phyloP scores from a whole-genome alignment of 2,797 vertebrate genomes.

The Luscinia megarhynchos region DNA sequence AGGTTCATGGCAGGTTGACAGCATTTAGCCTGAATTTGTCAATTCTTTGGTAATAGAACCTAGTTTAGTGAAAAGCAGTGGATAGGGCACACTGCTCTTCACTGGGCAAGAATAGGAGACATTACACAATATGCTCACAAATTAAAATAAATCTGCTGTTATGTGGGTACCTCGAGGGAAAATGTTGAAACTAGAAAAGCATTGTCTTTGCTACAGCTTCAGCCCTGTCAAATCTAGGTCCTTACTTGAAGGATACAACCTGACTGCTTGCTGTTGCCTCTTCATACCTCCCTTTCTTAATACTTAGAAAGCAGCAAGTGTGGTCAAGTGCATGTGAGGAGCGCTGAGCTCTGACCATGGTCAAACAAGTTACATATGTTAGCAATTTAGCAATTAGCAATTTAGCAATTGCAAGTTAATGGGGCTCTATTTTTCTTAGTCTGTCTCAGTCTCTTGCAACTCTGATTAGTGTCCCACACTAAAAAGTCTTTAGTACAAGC shows the following conservation, averaged over 20 bases:
- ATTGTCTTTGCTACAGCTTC: background rate
- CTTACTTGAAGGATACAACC: background rate
- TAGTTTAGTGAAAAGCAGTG: background rate
- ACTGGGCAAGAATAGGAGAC: background rate
- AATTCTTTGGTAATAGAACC: background rate
- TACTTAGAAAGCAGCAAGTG: background rate
- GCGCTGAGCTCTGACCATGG: background rate
- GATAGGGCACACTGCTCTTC: background rate
- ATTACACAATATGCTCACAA: background rate
- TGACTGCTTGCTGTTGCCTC: background rate
- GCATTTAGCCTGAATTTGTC: too few relatives aligned
- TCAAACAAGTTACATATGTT: background rate
- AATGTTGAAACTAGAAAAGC: background rate
- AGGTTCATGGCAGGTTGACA: background rate
- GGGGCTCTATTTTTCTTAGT: background rate
- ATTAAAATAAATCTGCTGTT: background rate
- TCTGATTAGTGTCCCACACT: background rate
- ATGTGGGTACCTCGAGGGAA: background rate
- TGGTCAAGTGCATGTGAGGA: background rate
- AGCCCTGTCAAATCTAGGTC: background rate
- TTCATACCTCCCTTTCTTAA: rapidly evolving
- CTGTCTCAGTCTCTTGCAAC: background rate
- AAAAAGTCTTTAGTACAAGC: background rate
- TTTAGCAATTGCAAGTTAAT: background rate
- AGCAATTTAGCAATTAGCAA: background rate